A percentile compares a stretch with the other conserved stretches of the same genome.
Evolutionary conservation across 2,113 vertebrate species (phyloP).

Genomic region (Hystrix brachyura): DNA sequence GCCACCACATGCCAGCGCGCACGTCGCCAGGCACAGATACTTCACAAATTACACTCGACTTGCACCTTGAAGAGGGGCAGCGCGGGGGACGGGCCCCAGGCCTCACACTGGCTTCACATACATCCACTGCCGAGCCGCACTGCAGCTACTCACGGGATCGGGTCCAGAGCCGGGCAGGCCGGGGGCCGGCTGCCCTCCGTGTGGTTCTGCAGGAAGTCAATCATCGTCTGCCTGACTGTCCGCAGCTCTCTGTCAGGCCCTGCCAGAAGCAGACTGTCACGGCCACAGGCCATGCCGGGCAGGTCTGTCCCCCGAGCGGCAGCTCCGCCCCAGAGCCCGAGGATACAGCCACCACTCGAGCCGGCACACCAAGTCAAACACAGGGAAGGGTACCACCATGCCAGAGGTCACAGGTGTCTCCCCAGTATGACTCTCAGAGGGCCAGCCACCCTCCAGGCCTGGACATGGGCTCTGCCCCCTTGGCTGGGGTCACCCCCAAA

Average conservation of each 20-base stretch:
- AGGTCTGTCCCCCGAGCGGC: not conserved
- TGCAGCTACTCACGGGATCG: constrained; percentile 87
- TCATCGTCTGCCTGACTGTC: constrained; percentile 93
- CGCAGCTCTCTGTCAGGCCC: constrained; percentile 92
- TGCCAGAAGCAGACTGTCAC: constrained; percentile 59
- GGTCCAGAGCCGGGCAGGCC: constrained; percentile 90
- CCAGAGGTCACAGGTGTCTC: not conserved
- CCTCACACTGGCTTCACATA: not conserved
- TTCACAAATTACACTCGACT: accelerated
- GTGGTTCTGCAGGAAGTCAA: constrained; percentile 96
- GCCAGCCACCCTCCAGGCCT: not conserved
- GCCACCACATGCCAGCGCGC: accelerated
- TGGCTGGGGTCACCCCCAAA: not conserved
- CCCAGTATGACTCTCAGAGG: accelerated
- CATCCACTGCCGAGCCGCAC: not conserved
- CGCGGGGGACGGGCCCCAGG: not conserved
- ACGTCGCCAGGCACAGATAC: accelerated
- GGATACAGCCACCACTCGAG: not conserved
- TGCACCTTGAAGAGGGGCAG: accelerated
- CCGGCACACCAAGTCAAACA: not conserved
- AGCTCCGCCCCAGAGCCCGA: not conserved
- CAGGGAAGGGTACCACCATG: accelerated
- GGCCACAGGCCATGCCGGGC: accelerated
- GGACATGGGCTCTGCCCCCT: not conserved
- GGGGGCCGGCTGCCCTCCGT: constrained; percentile 88